Conservation (phyloP, 2,113 vertebrate genomes). For the Meriones unguiculatus region DNA sequence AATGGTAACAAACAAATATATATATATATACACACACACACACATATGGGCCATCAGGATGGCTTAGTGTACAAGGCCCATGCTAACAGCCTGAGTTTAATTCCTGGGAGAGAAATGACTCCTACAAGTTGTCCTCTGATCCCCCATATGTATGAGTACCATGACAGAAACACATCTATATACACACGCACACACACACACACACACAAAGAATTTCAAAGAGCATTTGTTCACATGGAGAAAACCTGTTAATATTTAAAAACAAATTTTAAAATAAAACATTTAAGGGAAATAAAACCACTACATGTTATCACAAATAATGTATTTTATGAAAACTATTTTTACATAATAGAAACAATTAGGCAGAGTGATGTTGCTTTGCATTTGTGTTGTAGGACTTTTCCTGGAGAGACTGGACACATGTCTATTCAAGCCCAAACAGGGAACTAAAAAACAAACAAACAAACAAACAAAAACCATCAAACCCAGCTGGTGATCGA, state of each 20-base stretch:
- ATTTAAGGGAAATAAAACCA: slow-evolving; percentile 4
- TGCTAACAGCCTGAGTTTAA: not conserved
- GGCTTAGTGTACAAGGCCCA: not conserved
- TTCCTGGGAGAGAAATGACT: not conserved
- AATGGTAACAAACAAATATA: slow-evolving; percentile 8
- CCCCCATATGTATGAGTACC: not conserved
- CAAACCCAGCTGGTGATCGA: not conserved
- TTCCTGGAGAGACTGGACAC: not conserved
- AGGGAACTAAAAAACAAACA: not conserved
- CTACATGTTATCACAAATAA: not conserved
- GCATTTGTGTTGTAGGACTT: not conserved
- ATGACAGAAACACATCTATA: not conserved
- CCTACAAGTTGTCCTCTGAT: not conserved
- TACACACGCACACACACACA: not conserved
- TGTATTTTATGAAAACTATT: not conserved
- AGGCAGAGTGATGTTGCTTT: not conserved
- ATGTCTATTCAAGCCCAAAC: not conserved
- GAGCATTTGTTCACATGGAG: not conserved
- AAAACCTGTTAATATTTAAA: slow-evolving; percentile 10
- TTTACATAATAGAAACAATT: not conserved
- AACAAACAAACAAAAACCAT: not conserved
- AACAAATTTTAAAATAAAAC: not conserved
- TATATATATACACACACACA: not conserved
- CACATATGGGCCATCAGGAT: not conserved
- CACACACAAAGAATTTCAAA: not conserved